Evolutionary conservation across 2,888 invertebrate species (phyloP), one percentile per base, ranked within the genome.

Genomic region (Ferrisia virgata): DNA sequence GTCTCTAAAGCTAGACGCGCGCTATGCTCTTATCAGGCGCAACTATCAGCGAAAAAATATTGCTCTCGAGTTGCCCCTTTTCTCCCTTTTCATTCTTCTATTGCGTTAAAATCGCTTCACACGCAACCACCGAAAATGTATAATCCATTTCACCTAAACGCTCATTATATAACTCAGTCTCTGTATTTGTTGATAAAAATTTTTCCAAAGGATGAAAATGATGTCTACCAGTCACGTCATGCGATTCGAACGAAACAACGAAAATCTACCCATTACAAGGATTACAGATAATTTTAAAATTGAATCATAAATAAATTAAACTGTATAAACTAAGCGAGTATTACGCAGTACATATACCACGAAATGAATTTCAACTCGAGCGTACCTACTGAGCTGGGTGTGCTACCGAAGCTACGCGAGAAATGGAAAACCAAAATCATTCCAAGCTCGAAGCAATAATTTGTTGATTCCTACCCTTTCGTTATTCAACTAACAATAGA

Each of bases 61-160:
- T 33, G 72, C 33, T 72, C 72, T 72, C 72, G 33, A 72, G 72
- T 72, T 36, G 69, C 43, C 43, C 15, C 18, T n/a, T 18, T 47
- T 47, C 47, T 40, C 13, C 13, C 40, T 40, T 13, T 40, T 11
- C 13, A 40, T 36, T n/a, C 36, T 3, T 58, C 58, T 58, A 22
- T 58, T n/a, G 11, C 25, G 25, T 28, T 22, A 28, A 72, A 72
- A 72, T 72, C 33, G 72, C 58, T 47, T 47, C 18, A 64, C 72
- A 72, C 72, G 72, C 72, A 72, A 72, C 72, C 36, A 33, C 33
- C 31, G 8, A 72, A 72, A 72, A 72, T 33, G 33, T 64, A 64
- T 72, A 72, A 72, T 72, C 72, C 72, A 18, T 33, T 72, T 72
- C 22, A 33, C 31, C 33, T 72, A 72, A 47, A 18, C 47, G 47